Evolutionary conservation across 64 coral and sea anemone genomes (phyloP).

Genomic region (Astreopora myriophthalma): DNA sequence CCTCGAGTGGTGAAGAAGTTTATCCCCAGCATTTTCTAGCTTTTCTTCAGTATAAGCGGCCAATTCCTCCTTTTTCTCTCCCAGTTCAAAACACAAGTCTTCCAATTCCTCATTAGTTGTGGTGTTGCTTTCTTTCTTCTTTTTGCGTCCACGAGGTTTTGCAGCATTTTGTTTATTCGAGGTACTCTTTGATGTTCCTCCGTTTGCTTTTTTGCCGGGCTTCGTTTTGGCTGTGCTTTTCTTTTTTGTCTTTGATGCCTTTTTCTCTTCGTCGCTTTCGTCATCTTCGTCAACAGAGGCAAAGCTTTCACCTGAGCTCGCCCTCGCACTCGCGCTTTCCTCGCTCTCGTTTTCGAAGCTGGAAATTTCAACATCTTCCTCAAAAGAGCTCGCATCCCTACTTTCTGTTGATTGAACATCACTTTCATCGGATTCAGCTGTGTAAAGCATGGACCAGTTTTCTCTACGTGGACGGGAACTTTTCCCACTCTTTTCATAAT

Average conservation of each 20-base stretch:
- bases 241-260: too few relatives aligned
- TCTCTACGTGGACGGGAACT: not conserved
- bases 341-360: not conserved
- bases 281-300: too few relatives aligned
- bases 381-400: not conserved
- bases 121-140: too few relatives aligned
- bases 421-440: not conserved
- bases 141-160: too few relatives aligned
- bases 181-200: too few relatives aligned
- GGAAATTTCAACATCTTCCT: not conserved
- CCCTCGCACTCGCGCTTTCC: not conserved
- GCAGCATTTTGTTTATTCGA: too few relatives aligned
- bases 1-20: not conserved
- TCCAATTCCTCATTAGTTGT: too few relatives aligned
- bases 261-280: too few relatives aligned
- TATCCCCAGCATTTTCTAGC: not conserved
- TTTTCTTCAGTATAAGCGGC: not conserved
- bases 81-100: not conserved
- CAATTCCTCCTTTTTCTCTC: not conserved
- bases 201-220: too few relatives aligned
- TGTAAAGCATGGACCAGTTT: not conserved
- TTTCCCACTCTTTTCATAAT: not conserved
- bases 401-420: constrained; percentile 1
- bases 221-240: too few relatives aligned
- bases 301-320: too few relatives aligned